phyloP scores from a whole-genome alignment of 2,113 vertebrate genomes.

The Emydocephalus ijimae region DNA sequence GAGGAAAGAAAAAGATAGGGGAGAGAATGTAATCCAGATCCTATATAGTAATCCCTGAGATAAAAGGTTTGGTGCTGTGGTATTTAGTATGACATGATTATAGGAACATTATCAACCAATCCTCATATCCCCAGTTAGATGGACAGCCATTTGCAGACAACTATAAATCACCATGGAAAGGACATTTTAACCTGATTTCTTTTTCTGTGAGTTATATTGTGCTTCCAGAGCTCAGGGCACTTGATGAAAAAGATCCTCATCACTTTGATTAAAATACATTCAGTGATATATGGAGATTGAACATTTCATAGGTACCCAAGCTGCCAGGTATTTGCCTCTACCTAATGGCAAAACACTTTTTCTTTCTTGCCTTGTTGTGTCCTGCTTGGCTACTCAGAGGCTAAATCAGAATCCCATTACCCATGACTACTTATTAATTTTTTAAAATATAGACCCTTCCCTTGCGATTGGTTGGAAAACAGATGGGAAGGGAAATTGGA shows the following conservation, averaged over 20 bases:
- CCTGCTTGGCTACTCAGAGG: not conserved
- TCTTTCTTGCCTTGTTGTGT: not conserved
- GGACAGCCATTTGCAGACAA: not conserved
- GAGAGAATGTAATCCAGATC: constrained; percentile 21
- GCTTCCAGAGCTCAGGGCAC: not conserved
- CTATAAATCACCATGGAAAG: not conserved
- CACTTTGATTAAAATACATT: not conserved
- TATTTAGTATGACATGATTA: not conserved
- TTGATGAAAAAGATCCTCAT: not conserved
- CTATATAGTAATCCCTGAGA: not conserved
- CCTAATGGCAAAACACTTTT: not conserved
- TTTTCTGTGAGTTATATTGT: not conserved
- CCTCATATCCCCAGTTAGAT: not conserved
- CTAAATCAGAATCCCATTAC: not conserved
- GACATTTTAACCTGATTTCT: not conserved
- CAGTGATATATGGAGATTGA: too few relatives aligned
- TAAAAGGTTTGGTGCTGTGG: constrained; percentile 10
- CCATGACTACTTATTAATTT: not conserved
- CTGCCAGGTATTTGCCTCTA: not conserved
- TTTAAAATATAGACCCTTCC: not conserved
- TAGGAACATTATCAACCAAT: not conserved
- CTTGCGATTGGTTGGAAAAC: not conserved
- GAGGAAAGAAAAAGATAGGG: constrained; percentile 61
- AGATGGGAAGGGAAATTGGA: not conserved
- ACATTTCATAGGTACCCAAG: not conserved